These are phyloP conservation scores for Crocodylus rhombifer DNA, from an alignment of 2,797 vertebrate genomes.

Conservation along the genomic window DNA sequence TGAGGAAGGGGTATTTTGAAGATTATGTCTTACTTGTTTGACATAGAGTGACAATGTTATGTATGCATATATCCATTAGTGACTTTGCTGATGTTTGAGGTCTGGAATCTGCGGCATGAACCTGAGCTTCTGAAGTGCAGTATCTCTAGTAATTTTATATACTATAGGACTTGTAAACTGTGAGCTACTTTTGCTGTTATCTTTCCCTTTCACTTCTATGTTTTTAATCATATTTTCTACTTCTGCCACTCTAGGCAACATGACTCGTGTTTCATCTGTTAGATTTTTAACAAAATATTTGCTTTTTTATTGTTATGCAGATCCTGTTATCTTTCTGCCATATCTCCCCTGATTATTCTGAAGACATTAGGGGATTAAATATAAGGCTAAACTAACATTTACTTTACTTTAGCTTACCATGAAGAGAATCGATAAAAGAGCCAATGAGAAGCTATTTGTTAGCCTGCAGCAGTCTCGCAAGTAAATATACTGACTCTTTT, in stretches of 20 bases:
- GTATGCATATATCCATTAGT: slow-evolving; percentile 1
- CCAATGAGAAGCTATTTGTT: slow-evolving; percentile 39
- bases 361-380: slow-evolving; percentile 22
- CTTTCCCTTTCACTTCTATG: slow-evolving; percentile 51
- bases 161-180: slow-evolving; percentile 48
- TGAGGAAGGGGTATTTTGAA: slow-evolving; percentile 13
- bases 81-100: slow-evolving; percentile 45
- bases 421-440: background rate
- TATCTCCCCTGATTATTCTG: slow-evolving; percentile 50
- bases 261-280: slow-evolving; percentile 54
- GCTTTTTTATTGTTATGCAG: slow-evolving; percentile 58
- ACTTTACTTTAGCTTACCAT: slow-evolving; percentile 31
- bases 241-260: slow-evolving; percentile 8
- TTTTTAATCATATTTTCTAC: slow-evolving; percentile 58
- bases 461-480: slow-evolving; percentile 9
- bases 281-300: slow-evolving; percentile 59
- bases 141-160: slow-evolving; percentile 39
- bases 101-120: slow-evolving; percentile 53
- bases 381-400: slow-evolving; percentile 64
- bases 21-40: slow-evolving; percentile 23
- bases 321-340: slow-evolving; percentile 33
- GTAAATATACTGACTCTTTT: slow-evolving; percentile 37
- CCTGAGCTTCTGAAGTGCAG: slow-evolving; percentile 42
- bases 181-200: slow-evolving; percentile 32
- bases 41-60: slow-evolving; percentile 32